Percentiles rank a stretch among this genome's conserved stretches.
phyloP scores from a whole-genome alignment of 30 jellyfish, hydroid and myxozoan species.

The Mastigias papua region DNA sequence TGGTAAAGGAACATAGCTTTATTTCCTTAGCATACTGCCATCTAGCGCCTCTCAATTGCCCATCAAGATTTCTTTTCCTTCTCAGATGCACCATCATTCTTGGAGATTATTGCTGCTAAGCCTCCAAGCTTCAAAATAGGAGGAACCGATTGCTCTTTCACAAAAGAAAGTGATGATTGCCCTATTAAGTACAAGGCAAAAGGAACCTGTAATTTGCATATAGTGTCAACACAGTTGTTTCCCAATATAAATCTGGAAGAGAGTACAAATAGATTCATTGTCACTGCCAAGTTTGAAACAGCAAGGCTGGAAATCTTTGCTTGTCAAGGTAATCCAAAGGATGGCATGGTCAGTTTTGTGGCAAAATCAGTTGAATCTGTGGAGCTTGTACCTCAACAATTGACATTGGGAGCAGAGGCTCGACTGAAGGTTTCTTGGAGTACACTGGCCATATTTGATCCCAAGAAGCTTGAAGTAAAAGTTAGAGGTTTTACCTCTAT shows the following conservation, averaged over 20 bases:
- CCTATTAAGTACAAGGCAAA: background rate
- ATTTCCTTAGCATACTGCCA: too few relatives aligned
- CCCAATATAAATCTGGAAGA: conserved; percentile 1
- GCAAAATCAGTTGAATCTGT: conserved; percentile 34
- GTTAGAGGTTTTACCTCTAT: conserved; percentile 40
- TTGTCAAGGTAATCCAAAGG: background rate
- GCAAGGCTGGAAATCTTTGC: background rate
- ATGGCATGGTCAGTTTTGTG: conserved; percentile 23
- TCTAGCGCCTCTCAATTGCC: too few relatives aligned
- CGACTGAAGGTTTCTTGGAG: conserved; percentile 23
- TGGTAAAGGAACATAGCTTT: too few relatives aligned
- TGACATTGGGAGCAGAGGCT: conserved; percentile 37
- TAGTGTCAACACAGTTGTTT: conserved; percentile 6
- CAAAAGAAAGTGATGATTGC: background rate
- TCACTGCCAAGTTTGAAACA: conserved; percentile 12
- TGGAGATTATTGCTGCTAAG: background rate
- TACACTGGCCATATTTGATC: background rate
- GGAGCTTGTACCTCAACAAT: conserved; percentile 37
- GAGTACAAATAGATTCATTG: conserved; percentile 7
- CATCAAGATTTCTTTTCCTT: too few relatives aligned
- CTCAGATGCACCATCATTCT: conserved; percentile 4
- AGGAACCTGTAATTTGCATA: conserved; percentile 11
- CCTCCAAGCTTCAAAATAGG: background rate
- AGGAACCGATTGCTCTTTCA: conserved; percentile 13
- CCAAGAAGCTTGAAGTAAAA: conserved; percentile 19